These are phyloP conservation scores for Lynx canadensis DNA, from an alignment of 2,113 vertebrate genomes.

Conservation along the genomic window DNA sequence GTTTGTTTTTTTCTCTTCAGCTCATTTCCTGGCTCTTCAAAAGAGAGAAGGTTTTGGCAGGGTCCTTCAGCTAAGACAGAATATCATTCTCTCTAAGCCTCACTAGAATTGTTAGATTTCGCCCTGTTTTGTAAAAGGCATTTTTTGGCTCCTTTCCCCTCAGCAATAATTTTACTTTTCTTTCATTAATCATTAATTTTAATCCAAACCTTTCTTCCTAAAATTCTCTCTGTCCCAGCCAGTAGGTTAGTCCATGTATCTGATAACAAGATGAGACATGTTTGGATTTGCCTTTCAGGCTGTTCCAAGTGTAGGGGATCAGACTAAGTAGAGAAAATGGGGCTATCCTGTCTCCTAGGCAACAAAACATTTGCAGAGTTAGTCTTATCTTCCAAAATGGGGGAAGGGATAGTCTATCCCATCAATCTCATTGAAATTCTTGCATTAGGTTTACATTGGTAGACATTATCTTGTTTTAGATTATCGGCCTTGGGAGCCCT, in stretches of 20 bases:
- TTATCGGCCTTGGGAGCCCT: not conserved
- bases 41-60: not conserved
- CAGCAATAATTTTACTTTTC: not conserved
- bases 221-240: not conserved
- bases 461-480: not conserved
- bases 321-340: not conserved
- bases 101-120: not conserved
- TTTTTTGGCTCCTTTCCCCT: not conserved
- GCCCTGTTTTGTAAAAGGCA: not conserved
- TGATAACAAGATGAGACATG: not conserved
- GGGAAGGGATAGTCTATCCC: not conserved
- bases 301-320: not conserved
- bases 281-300: not conserved
- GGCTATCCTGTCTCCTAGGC: not conserved
- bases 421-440: not conserved
- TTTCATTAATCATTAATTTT: conserved; percentile 33
- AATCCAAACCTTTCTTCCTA: not conserved
- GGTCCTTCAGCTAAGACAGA: conserved; percentile 12
- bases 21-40: not conserved
- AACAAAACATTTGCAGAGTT: conserved; percentile 25
- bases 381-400: not conserved
- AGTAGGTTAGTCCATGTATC: not conserved
- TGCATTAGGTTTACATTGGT: not conserved
- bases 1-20: not conserved
- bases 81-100: not conserved